Base-by-base conservation (phyloP, 2,113 vertebrate genomes). In the Scomber japonicus region DNA sequence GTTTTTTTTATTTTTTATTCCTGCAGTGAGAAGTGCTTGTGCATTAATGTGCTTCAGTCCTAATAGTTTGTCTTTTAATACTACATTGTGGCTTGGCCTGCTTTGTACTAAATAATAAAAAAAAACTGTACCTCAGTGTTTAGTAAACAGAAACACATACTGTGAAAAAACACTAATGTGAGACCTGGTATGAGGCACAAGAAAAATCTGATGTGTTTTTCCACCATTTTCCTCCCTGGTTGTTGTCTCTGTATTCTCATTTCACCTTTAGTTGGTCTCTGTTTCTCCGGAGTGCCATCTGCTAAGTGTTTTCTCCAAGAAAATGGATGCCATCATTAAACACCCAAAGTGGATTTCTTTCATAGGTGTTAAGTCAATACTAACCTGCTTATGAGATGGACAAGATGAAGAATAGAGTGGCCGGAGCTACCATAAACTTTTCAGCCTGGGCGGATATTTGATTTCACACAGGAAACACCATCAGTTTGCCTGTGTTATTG, bases 351-450 rank as follows among this genome's bases (percentile, higher is more conserved):
- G 80, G 70, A 71, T 81, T 88, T 16, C 75, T 85, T 69, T 81
- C 83, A 71, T 74, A 79, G 78, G 83, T 89, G 87, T 87, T 85
- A 66, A 70, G 81, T 93, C 88, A 81, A 89, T 92, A 60, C 71
- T 89, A 92, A 94, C 75, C 16, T 61, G 50, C 50, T 92, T 80
- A 84, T 14, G 27, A 79, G 78, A 90, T 86, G 81, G 84, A 76
- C 51, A 59, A 48, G 63, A 68, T 73, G 71, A 87, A 72, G 54
- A 64, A 72, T 81, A 55, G 70, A 90, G 81, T 87, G 82, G 64
- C 35, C 17, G 30, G 56, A 84, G 79, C 44, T 81, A 59, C 68
- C 61, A 72, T 78, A 48, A 13, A 70, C 59, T 51, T 89, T 75
- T 81, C 74, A 79, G 63, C 50, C 62, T 19, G 15, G 31, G 24